phyloP scores from a whole-genome alignment of 2,113 vertebrate species.

The Spea multiplicata region DNA sequence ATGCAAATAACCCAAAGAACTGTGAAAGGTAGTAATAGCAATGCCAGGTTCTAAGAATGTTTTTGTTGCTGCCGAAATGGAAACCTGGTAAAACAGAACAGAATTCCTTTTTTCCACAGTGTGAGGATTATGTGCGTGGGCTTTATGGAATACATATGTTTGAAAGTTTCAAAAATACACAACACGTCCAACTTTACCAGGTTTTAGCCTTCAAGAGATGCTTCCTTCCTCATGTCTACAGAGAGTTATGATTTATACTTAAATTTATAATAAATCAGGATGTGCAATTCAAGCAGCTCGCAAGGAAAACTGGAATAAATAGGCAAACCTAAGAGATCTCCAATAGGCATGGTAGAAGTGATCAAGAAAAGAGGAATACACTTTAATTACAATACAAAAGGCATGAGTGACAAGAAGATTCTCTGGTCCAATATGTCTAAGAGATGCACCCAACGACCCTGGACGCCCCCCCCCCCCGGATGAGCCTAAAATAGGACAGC shows the following conservation, averaged over 20 bases:
- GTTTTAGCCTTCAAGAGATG: background rate
- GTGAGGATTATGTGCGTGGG: conserved; percentile 32
- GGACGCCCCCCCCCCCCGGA: too few species aligned
- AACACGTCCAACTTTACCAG: background rate
- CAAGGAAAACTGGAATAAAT: conserved; percentile 21
- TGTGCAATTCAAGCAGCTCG: conserved; percentile 3
- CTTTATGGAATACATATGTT: conserved; percentile 38
- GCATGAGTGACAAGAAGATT: too few species aligned
- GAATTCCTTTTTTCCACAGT: conserved; percentile 16
- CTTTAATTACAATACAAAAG: too few species aligned
- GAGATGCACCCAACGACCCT: too few species aligned
- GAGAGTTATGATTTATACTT: conserved; percentile 4
- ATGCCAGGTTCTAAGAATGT: conserved; percentile 9
- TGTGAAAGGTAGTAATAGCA: conserved; percentile 19
- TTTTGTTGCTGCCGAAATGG: conserved; percentile 5
- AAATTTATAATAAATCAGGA: background rate
- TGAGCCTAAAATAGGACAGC: too few species aligned
- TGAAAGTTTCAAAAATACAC: background rate
- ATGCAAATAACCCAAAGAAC: too few species aligned
- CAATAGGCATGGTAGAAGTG: background rate
- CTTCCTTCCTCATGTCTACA: conserved; percentile 3
- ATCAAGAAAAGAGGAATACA: background rate
- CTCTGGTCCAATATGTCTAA: too few species aligned
- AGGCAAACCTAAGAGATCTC: conserved; percentile 23
- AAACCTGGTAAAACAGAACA: conserved; percentile 11